Percentiles rank a stretch among this genome's conserved stretches.
Evolutionary conservation across 2,797 vertebrate species (phyloP).

Genomic region (Microcaecilia unicolor): DNA sequence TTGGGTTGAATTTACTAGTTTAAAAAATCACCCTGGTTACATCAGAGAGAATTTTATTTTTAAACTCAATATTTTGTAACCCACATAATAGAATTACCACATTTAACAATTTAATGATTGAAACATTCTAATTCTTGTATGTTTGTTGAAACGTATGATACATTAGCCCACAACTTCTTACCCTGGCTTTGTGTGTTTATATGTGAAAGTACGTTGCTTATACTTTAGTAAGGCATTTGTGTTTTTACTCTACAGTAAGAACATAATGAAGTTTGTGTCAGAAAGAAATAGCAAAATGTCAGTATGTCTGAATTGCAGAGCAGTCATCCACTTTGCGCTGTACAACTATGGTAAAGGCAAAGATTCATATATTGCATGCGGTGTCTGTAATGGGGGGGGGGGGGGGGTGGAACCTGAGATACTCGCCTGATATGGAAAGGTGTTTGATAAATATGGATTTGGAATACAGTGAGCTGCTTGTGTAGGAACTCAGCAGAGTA

Average conservation of each 20-base stretch:
- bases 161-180: constrained; percentile 9
- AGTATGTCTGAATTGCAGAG: too few species aligned
- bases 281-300: too few species aligned
- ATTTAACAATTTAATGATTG: constrained; percentile 1
- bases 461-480: too few species aligned
- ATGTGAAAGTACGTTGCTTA: constrained; percentile 9
- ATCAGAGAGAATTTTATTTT: constrained; percentile 6
- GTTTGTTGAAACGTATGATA: constrained; percentile 13
- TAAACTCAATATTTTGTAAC: not conserved
- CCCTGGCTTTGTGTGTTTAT: constrained; percentile 3
- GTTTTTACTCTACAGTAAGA: constrained; percentile 34
- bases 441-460: too few species aligned
- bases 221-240: constrained; percentile 30
- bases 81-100: not conserved
- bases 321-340: constrained; percentile 43
- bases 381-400: too few species aligned
- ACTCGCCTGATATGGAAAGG: constrained; percentile 34
- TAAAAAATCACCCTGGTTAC: too few species aligned
- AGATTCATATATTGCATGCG: too few species aligned
- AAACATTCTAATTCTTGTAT: constrained; percentile 5
- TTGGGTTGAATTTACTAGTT: constrained; percentile 23
- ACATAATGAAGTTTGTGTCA: too few species aligned
- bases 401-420: constrained; percentile 50
- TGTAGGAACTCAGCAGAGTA: too few species aligned
- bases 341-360: constrained; percentile 52